Conservation (phyloP, 2,888 invertebrate species). For the Microctonus aethiopoides region DNA sequence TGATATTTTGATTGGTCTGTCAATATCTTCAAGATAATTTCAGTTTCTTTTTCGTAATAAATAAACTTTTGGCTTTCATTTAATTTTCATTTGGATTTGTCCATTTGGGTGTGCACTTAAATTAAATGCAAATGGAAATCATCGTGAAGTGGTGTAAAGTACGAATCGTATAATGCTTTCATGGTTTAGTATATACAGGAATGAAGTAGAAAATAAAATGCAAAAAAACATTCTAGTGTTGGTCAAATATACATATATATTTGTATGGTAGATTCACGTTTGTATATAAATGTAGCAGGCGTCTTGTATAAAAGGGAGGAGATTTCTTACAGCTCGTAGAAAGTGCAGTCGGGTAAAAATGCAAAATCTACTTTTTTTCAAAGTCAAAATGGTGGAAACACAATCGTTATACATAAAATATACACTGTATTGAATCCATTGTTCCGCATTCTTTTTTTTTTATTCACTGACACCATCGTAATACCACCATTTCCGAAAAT, state of each 20-base stretch:
- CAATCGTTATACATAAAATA: constrained; percentile 25
- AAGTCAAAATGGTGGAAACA: constrained; percentile 36
- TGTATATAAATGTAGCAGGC: constrained; percentile 14
- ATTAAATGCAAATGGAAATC: constrained; percentile 33
- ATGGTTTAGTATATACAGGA: constrained; percentile 20
- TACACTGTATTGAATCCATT: neutral
- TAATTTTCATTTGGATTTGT: constrained; percentile 17
- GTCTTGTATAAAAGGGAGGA: constrained; percentile 29
- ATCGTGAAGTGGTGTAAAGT: constrained; percentile 7
- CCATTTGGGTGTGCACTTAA: constrained; percentile 24
- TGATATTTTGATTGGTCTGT: neutral
- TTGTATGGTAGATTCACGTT: neutral
- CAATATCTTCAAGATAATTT: neutral
- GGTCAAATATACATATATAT: neutral
- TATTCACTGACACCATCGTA: neutral
- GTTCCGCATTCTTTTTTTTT: neutral
- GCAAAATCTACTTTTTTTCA: constrained; percentile 30
- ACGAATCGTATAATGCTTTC: constrained; percentile 27
- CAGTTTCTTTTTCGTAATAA: constrained; percentile 1
- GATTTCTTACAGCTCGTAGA: constrained; percentile 30
- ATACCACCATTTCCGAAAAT: neutral
- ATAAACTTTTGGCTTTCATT: constrained; percentile 1
- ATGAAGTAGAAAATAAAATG: constrained; percentile 9
- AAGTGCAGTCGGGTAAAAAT: constrained; percentile 30
- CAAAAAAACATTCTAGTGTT: neutral